Conservation (phyloP, 2,797 vertebrate species). For the Myripristis jacobus region DNA sequence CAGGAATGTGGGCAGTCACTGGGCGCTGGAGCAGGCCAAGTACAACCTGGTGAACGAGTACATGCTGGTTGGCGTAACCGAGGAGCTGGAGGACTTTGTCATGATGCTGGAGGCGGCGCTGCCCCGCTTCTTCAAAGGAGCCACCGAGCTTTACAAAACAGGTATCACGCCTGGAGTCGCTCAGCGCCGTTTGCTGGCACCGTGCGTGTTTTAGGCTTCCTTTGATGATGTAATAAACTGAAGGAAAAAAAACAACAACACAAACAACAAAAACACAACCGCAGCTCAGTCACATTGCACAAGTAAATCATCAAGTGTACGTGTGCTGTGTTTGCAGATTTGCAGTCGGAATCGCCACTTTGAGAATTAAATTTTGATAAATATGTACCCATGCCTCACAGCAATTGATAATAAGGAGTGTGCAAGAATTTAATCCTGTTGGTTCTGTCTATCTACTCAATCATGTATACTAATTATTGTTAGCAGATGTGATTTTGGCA, state of each 20-base stretch:
- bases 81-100: constrained; percentile 98
- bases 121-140: constrained; percentile 95
- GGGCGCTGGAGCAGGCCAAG: constrained; percentile 98
- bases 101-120: constrained; percentile 95
- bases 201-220: constrained; percentile 1
- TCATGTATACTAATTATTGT: background rate
- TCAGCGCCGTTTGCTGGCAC: background rate
- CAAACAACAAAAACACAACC: too few relatives aligned
- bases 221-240: too few relatives aligned
- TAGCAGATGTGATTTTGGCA: background rate
- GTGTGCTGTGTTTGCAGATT: constrained; percentile 20
- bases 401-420: constrained; percentile 42
- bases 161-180: constrained; percentile 78
- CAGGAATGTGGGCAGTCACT: constrained; percentile 95
- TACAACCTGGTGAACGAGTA: constrained; percentile 96
- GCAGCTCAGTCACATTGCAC: constrained; percentile 4
- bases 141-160: constrained; percentile 92
- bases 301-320: background rate
- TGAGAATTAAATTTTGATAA: constrained; percentile 50
- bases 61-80: constrained; percentile 95
- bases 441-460: too few relatives aligned
- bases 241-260: too few relatives aligned
- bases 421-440: constrained; percentile 21
- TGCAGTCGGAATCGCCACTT: constrained; percentile 32
- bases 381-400: constrained; percentile 48